phyloP scores from a whole-genome alignment of 2,888 invertebrate species.

The Drosophila merina region DNA sequence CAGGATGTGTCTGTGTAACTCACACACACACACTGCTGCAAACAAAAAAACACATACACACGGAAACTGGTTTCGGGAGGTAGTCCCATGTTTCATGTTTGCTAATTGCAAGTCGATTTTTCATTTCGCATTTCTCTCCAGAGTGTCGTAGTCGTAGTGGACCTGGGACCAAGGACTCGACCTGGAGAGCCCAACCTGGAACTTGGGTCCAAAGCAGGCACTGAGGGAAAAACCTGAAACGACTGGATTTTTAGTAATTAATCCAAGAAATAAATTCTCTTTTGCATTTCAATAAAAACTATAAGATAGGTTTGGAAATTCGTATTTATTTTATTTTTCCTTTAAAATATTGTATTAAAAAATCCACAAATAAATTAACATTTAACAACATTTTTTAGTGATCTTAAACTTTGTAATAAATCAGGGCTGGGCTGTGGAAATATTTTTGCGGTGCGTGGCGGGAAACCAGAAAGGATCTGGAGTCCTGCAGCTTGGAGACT shows the following conservation, averaged over 20 bases:
- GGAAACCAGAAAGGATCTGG: not conserved
- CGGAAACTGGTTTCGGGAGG: conserved; percentile 1
- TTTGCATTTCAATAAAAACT: no score
- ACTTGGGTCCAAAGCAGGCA: conserved; percentile 8
- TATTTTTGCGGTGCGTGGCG: not conserved
- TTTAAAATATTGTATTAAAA: not conserved
- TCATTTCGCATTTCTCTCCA: conserved; percentile 73
- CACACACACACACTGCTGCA: conserved; percentile 25
- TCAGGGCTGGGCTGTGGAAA: not conserved
- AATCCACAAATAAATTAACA: not conserved
- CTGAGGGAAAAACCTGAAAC: not conserved
- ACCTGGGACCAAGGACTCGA: conserved; percentile 22
- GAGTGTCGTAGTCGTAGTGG: conserved; percentile 49
- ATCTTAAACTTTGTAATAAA: not conserved
- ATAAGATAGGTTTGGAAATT: no score
- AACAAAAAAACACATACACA: not conserved
- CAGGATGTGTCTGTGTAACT: conserved; percentile 27
- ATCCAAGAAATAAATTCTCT: no score
- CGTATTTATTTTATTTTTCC: no score
- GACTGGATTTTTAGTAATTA: no score
- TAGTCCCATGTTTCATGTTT: conserved; percentile 71
- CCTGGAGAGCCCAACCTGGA: conserved; percentile 15
- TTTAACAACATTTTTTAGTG: not conserved
- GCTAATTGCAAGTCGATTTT: conserved; percentile 80
- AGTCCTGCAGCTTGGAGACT: not conserved